Percentiles rank a stretch among this genome's conserved stretches.
phyloP scores from a whole-genome alignment of 2,113 vertebrate genomes.

The Globicephala melas region DNA sequence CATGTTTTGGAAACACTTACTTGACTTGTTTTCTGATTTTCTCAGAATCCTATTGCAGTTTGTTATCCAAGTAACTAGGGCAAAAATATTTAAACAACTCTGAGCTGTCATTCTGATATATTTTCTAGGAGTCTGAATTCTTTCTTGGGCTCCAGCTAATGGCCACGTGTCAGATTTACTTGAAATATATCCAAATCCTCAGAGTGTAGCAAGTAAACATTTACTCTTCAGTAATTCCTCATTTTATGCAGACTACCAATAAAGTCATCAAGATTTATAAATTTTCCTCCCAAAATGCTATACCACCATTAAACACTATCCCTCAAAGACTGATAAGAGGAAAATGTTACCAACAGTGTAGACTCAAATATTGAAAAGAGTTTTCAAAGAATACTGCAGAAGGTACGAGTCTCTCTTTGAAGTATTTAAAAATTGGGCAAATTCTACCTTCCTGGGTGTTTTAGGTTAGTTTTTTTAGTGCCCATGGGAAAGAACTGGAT shows the following conservation, averaged over 20 bases:
- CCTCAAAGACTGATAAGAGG: background rate
- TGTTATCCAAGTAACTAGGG: conserved; percentile 37
- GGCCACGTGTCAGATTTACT: background rate
- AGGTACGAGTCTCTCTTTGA: background rate
- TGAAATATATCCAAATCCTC: conserved; percentile 26
- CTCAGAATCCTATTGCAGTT: background rate
- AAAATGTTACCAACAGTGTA: background rate
- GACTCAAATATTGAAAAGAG: background rate
- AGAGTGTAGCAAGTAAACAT: conserved; percentile 35
- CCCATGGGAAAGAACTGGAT: background rate
- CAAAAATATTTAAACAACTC: conserved; percentile 50
- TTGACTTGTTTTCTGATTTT: background rate
- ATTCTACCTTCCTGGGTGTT: background rate
- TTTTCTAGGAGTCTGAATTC: conserved; percentile 50
- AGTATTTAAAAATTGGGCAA: background rate
- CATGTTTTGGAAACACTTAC: background rate
- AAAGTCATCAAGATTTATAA: background rate
- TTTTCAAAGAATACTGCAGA: background rate
- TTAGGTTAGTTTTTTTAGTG: background rate
- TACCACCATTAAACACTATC: background rate
- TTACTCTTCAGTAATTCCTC: conserved; percentile 42
- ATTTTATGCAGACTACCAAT: conserved; percentile 7
- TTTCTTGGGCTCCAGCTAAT: conserved; percentile 29
- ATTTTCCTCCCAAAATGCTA: background rate
- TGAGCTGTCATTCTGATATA: conserved; percentile 21